Evolutionary conservation across 2,113 vertebrate genomes (phyloP).

Genomic region (Lamprotornis superbus): DNA sequence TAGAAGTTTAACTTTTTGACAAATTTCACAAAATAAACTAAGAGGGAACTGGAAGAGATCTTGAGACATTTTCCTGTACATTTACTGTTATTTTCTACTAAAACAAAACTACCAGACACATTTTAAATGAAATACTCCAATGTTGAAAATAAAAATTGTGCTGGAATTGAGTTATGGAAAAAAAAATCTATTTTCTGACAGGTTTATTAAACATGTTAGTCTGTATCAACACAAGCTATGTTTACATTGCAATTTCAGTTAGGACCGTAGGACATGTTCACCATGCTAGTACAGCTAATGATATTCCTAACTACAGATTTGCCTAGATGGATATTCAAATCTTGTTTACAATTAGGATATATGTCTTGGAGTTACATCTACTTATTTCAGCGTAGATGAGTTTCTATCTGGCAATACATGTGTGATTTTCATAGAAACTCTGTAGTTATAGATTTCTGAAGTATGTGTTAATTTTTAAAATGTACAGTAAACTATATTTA

Average conservation of each 20-base stretch:
- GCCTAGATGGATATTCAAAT: background rate
- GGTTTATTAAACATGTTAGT: background rate
- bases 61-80: background rate
- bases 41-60: background rate
- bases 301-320: background rate
- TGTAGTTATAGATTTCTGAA: background rate
- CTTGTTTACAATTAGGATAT: background rate
- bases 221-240: background rate
- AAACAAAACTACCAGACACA: background rate
- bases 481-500: background rate
- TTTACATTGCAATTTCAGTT: background rate
- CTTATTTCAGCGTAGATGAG: background rate
- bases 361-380: background rate
- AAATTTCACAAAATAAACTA: background rate
- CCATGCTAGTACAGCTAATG: background rate
- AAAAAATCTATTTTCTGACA: background rate
- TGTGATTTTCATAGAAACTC: background rate
- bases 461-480: background rate
- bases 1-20: background rate
- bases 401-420: background rate
- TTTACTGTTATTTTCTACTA: background rate
- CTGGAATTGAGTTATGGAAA: background rate
- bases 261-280: background rate
- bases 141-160: background rate
- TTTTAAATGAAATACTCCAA: background rate